Evolutionary conservation across 2,113 vertebrate species (phyloP).

Genomic region (Oryctolagus cuniculus): DNA sequence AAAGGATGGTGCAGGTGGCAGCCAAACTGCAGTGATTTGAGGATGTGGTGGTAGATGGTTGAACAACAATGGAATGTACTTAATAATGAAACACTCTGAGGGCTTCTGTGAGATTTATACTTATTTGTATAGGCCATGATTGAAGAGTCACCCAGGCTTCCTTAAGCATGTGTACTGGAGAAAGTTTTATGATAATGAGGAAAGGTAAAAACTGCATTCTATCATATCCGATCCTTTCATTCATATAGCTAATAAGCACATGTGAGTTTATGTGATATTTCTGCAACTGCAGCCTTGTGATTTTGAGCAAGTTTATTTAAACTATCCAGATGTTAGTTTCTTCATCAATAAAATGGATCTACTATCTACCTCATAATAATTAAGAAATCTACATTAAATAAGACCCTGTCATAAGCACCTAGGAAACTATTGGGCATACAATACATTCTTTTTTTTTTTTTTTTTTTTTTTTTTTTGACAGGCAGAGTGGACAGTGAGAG

Average conservation of each 20-base stretch:
- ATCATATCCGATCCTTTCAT: background rate
- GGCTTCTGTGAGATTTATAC: background rate
- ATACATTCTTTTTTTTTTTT: too few species aligned
- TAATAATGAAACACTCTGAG: background rate
- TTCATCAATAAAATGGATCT: background rate
- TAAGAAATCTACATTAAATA: background rate
- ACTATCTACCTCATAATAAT: background rate
- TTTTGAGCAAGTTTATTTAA: background rate
- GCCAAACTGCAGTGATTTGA: background rate
- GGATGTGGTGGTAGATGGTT: too few species aligned
- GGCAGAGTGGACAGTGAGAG: too few species aligned
- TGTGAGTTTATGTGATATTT: background rate
- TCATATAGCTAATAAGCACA: background rate
- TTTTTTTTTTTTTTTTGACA: too few species aligned
- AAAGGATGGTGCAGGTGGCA: background rate
- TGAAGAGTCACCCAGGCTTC: background rate
- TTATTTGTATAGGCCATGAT: background rate
- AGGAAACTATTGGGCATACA: background rate
- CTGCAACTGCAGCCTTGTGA: background rate
- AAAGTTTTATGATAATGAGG: background rate
- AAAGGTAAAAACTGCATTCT: background rate
- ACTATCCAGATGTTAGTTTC: constrained; percentile 13
- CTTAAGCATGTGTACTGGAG: background rate
- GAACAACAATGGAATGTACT: background rate
- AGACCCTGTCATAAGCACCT: constrained; percentile 1